Evolutionary conservation across 1,140 invertebrate species (phyloP).

Genomic region (Anastrepha ludens): DNA sequence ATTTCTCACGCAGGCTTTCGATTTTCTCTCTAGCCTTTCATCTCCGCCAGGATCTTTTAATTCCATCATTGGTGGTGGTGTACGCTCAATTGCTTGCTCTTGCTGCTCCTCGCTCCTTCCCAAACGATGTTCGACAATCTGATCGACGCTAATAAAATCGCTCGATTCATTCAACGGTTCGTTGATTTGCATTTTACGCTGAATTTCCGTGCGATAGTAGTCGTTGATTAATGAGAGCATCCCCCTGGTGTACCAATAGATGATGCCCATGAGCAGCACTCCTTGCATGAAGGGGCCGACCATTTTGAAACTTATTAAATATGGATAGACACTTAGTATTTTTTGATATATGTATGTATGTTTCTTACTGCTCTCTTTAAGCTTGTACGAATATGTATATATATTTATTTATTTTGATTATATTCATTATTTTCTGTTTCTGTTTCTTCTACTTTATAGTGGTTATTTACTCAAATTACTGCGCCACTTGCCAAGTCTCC

Average conservation of each 20-base stretch:
- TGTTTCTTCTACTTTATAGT: too few species aligned
- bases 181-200: conserved; percentile 63
- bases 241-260: conserved; percentile 69
- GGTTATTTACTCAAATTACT: conserved; percentile 54
- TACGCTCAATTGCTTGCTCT: not conserved
- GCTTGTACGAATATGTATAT: not conserved
- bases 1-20: not conserved
- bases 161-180: not conserved
- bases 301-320: conserved; percentile 61
- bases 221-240: conserved; percentile 73
- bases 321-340: not conserved
- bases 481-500: conserved; percentile 61
- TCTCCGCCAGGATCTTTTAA: not conserved
- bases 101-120: conserved; percentile 50
- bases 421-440: not conserved
- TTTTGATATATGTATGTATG: not conserved
- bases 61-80: not conserved
- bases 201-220: conserved; percentile 71
- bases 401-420: not conserved
- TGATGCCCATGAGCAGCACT: conserved; percentile 69
- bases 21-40: not conserved
- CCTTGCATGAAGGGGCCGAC: conserved; percentile 71
- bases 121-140: conserved; percentile 65
- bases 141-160: conserved; percentile 45
- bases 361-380: not conserved